Evolutionary conservation across 1,140 invertebrate species (phyloP).

Genomic region (Metopolophium dirhodum): DNA sequence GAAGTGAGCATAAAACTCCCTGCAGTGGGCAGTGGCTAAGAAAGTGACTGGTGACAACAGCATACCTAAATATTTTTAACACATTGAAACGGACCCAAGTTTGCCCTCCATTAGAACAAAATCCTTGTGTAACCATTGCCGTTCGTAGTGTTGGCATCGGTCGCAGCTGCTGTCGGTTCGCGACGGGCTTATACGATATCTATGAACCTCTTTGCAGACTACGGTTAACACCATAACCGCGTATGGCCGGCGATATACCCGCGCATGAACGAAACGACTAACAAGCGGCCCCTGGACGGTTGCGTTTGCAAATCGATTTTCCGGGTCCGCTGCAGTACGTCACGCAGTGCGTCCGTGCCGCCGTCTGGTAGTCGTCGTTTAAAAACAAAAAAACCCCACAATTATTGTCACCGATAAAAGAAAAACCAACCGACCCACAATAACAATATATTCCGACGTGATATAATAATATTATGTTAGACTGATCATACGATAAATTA

Average conservation of each 20-base stretch:
- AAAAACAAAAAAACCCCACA: not conserved
- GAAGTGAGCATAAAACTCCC: not conserved
- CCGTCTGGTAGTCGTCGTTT: not conserved
- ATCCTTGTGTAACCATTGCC: not conserved
- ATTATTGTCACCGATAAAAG: not conserved
- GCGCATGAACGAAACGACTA: not conserved
- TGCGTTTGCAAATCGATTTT: conserved; percentile 3
- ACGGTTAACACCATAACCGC: too few relatives aligned
- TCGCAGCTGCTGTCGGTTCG: not conserved
- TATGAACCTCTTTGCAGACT: not conserved
- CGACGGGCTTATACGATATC: not conserved
- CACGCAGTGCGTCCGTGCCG: not conserved
- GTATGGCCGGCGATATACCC: too few relatives aligned
- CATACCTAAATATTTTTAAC: not conserved
- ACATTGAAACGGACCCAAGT: not conserved
- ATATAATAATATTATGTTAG: not conserved
- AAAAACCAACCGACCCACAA: not conserved
- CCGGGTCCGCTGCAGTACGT: not conserved
- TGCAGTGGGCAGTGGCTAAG: too few relatives aligned
- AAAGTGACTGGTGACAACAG: too few relatives aligned
- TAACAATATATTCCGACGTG: too few relatives aligned
- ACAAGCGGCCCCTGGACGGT: not conserved
- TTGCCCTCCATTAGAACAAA: not conserved
- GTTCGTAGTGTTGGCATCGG: not conserved
- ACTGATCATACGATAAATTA: not conserved